phyloP scores from a whole-genome alignment of 92 coral and sea anemone genomes.

The Phenganax subtilis region DNA sequence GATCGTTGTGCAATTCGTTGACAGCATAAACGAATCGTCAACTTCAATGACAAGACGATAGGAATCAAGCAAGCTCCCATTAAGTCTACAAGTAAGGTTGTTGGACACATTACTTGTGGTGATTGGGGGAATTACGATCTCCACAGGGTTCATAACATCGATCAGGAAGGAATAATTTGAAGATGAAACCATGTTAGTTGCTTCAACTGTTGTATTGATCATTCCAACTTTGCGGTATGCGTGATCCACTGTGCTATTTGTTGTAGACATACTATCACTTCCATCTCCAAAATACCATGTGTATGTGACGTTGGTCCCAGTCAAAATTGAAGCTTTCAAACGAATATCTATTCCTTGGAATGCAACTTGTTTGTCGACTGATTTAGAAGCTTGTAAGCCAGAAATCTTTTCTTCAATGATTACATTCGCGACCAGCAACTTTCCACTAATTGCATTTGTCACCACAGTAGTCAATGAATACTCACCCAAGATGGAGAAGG shows the following conservation, averaged over 20 bases:
- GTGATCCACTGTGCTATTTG: constrained; percentile 6
- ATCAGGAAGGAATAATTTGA: not conserved
- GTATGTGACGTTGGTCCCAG: constrained; percentile 55
- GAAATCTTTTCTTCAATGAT: constrained; percentile 48
- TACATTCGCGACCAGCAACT: constrained; percentile 46
- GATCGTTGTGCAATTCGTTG: constrained; percentile 30
- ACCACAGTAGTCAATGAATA: constrained; percentile 56
- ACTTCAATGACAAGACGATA: not conserved
- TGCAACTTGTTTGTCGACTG: constrained; percentile 33
- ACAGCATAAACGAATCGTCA: constrained; percentile 12
- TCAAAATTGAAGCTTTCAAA: constrained; percentile 51
- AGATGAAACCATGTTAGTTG: constrained; percentile 27
- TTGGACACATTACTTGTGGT: constrained; percentile 4
- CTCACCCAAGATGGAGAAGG: constrained; percentile 49
- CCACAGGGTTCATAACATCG: constrained; percentile 15
- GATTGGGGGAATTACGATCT: not conserved
- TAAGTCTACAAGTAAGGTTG: constrained; percentile 30
- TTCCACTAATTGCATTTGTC: constrained; percentile 62
- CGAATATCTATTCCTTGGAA: constrained; percentile 55
- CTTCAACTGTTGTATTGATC: constrained; percentile 22
- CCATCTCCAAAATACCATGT: constrained; percentile 82
- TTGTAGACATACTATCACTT: constrained; percentile 8
- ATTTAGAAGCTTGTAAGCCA: constrained; percentile 49
- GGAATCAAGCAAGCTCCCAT: not conserved
- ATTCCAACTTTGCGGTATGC: not conserved